These are phyloP conservation scores for Polyommatus icarus DNA, from an alignment of 2,888 invertebrate genomes.

Conservation along the genomic window DNA sequence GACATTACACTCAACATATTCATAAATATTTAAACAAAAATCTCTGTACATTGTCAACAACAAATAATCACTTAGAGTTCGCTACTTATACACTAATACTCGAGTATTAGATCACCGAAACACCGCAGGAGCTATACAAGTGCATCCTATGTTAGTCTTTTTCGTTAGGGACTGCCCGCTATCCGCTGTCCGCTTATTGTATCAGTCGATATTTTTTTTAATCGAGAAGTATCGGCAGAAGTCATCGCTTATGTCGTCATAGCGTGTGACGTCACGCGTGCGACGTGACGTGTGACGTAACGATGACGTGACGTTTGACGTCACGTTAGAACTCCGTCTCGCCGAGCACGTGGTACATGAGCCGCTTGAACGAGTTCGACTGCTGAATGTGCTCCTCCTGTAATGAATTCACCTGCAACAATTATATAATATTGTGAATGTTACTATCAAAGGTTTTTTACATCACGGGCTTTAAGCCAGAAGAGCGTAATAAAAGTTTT, in stretches of 20 bases:
- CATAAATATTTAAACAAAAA: conserved; percentile 67
- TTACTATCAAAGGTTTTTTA: not conserved
- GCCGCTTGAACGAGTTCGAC: conserved; percentile 94
- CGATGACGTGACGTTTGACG: not conserved
- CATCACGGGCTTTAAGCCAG: too few species aligned
- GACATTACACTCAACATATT: conserved; percentile 78
- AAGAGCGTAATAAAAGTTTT: too few species aligned
- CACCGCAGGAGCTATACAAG: conserved; percentile 68
- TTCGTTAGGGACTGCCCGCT: conserved; percentile 54
- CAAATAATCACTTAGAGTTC: conserved; percentile 66
- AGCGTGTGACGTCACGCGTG: not conserved
- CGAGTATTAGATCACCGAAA: conserved; percentile 80
- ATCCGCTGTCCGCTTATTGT: not conserved
- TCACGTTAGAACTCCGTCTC: conserved; percentile 82
- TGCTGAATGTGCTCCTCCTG: conserved; percentile 92
- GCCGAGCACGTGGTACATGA: conserved; percentile 94
- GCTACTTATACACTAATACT: conserved; percentile 79
- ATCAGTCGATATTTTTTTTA: conserved; percentile 6
- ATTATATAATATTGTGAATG: not conserved
- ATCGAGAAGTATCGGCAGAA: not conserved
- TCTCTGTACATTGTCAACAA: conserved; percentile 76
- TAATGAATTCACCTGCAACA: conserved; percentile 83
- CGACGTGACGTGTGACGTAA: not conserved
- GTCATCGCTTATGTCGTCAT: not conserved
- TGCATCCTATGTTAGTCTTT: conserved; percentile 76